phyloP scores from a whole-genome alignment of 2,888 invertebrate species.

The Lithophane socia region DNA sequence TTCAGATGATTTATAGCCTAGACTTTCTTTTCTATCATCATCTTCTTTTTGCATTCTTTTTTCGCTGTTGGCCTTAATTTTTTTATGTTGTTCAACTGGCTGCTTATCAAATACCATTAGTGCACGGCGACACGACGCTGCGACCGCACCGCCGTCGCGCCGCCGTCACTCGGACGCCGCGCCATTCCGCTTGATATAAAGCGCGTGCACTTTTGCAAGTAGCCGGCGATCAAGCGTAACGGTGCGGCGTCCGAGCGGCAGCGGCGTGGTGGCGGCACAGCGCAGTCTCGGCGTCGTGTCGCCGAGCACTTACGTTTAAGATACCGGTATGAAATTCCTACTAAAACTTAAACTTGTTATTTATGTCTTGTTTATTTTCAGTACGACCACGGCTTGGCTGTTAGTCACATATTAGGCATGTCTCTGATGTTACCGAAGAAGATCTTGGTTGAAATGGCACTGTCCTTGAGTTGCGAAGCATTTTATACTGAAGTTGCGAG shows the following conservation, averaged over 20 bases:
- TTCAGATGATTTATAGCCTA: not conserved
- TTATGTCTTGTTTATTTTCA: conserved; percentile 4
- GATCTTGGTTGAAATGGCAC: not conserved
- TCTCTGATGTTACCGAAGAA: conserved; percentile 11
- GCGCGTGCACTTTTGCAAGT: too few relatives aligned
- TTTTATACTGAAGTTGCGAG: conserved; percentile 17
- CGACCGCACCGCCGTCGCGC: too few relatives aligned
- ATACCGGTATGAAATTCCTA: too few relatives aligned
- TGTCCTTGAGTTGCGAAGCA: conserved; percentile 16
- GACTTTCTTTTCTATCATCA: not conserved
- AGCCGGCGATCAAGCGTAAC: too few relatives aligned
- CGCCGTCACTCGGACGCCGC: too few relatives aligned
- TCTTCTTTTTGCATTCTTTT: not conserved
- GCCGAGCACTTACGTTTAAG: too few relatives aligned
- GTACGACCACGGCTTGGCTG: not conserved
- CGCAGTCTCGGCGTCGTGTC: too few relatives aligned
- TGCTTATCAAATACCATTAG: not conserved
- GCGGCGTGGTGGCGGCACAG: too few relatives aligned
- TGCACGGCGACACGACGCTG: too few relatives aligned
- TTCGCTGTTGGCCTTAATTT: not conserved
- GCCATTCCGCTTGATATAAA: too few relatives aligned
- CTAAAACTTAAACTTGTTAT: too few relatives aligned
- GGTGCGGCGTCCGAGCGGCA: too few relatives aligned
- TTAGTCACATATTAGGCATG: conserved; percentile 7
- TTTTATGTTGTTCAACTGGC: not conserved